Evolutionary conservation across 2,797 vertebrate species (phyloP).

Genomic region (Salarias fasciatus): DNA sequence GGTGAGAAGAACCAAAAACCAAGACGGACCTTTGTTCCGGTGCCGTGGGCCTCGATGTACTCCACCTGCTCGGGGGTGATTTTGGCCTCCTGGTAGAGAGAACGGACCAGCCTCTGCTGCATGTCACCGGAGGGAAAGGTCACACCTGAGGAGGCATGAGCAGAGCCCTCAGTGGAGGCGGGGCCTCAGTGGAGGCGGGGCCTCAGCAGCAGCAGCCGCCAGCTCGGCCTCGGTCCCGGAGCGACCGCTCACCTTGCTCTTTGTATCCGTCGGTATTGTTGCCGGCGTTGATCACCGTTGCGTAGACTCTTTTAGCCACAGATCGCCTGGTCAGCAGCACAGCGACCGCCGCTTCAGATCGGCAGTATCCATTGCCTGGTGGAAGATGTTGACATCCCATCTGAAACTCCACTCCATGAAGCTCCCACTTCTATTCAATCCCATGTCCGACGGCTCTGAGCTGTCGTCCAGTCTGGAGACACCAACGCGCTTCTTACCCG

Average conservation of each 20-base stretch:
- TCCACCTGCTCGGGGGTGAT: slow-evolving; percentile 88
- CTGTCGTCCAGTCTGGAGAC: too few species aligned
- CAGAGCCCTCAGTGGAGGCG: too few species aligned
- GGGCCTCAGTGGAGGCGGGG: too few species aligned
- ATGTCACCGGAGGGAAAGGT: slow-evolving; percentile 95
- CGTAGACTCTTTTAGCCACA: slow-evolving; percentile 90
- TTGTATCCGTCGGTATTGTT: slow-evolving; percentile 96
- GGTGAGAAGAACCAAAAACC: too few species aligned
- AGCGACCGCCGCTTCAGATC: slow-evolving; percentile 90
- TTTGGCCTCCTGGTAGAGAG: slow-evolving; percentile 83
- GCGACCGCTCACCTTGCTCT: slow-evolving; percentile 88
- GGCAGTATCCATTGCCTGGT: slow-evolving; percentile 94
- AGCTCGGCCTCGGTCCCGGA: neutral
- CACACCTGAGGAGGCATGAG: slow-evolving; percentile 83
- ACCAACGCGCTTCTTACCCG: slow-evolving; percentile 80
- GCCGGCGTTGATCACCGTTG: slow-evolving; percentile 91
- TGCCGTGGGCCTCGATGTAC: slow-evolving; percentile 96
- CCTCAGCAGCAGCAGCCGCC: too few species aligned
- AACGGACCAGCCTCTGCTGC: slow-evolving; percentile 86
- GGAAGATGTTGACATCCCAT: neutral
- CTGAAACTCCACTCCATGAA: too few species aligned
- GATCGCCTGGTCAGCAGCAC: slow-evolving; percentile 90
- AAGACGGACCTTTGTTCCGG: slow-evolving; percentile 92
- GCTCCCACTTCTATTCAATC: too few species aligned
- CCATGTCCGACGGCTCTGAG: too few species aligned